Conservation (phyloP, 2,797 vertebrate species). For the Sitta carolinensis region DNA sequence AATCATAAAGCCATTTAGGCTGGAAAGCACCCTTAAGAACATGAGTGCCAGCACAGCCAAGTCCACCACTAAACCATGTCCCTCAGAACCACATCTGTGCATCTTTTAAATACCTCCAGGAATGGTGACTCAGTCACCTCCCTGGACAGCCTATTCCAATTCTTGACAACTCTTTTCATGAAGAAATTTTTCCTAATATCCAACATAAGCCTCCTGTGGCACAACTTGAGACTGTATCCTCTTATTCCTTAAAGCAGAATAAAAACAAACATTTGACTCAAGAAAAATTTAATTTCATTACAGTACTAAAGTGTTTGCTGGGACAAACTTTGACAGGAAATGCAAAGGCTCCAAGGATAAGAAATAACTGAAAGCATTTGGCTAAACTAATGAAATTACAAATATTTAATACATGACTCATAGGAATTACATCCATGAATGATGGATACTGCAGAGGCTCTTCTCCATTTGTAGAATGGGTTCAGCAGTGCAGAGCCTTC, state of each 20-base stretch:
- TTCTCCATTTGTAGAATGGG: not conserved
- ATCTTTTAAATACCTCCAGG: not conserved
- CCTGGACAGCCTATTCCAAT: not conserved
- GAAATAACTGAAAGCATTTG: not conserved
- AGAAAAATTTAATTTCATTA: not conserved
- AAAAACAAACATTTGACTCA: not conserved
- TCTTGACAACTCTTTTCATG: not conserved
- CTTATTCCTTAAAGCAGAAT: not conserved
- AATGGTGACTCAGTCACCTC: not conserved
- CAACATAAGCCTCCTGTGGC: not conserved
- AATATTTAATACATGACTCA: not conserved
- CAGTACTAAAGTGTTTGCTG: not conserved
- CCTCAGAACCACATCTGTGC: not conserved
- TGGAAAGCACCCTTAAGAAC: not conserved
- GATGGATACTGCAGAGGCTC: not conserved
- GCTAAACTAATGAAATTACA: not conserved
- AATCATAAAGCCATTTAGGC: not conserved
- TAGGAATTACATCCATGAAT: not conserved
- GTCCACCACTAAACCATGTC: not conserved
- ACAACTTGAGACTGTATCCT: not conserved
- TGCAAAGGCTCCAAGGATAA: not conserved
- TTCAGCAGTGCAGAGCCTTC: not conserved
- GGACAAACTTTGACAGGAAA: not conserved
- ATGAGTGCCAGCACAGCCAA: not conserved
- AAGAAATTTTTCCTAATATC: not conserved